Base-by-base conservation (phyloP, 2,888 invertebrate species). In the Seira sanloemensis region DNA sequence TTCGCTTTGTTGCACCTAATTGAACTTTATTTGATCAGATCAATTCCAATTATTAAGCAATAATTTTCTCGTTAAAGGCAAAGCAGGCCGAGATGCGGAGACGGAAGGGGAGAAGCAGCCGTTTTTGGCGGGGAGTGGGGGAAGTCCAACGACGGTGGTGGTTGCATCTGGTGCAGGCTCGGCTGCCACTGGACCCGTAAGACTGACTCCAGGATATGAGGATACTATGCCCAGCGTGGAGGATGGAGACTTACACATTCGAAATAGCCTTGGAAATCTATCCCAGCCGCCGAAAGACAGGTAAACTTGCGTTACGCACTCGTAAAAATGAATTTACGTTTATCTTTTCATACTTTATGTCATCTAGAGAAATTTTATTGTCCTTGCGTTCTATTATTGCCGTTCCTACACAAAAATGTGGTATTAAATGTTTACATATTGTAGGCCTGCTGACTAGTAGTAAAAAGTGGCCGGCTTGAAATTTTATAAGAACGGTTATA, bases 161-260 rank as follows among this genome's bases (percentile, higher is more conserved):
- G 82, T 86, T 37, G 88, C 92, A 93, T 58, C 54, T 18, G 65
- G 50, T 4, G 65, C 23, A 9, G 27, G 46, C 18, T 71, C 65
- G 23, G 37, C 50, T 89, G 92, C 93, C 89, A 37, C 84, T 12
- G 95, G 95, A 91, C 96, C 96, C 71, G 97, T 97, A 86, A 94
- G 94, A 89, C 92, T 97, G 86, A 96, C 96, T 76, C 97, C 96
- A 12, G 96, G 96, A 79, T 97, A 96, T 96, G 96, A 97, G 92
- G 96, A 95, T 85, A 94, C 94, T 88, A 95, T 96, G 92, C 93
- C 89, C 0, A 84, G 79, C 26, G 77, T 83, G 23, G 80, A 77
- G 23, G 88, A 88, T 79, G 82, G 72, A 18, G 89, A 89, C 72
- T 85, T 88, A 67, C 88, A 80, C 37, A 18, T 86, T 46, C 86